These are phyloP conservation scores for Acanthosepion lycidas DNA, from an alignment of 2,888 invertebrate genomes.

Conservation along the genomic window DNA sequence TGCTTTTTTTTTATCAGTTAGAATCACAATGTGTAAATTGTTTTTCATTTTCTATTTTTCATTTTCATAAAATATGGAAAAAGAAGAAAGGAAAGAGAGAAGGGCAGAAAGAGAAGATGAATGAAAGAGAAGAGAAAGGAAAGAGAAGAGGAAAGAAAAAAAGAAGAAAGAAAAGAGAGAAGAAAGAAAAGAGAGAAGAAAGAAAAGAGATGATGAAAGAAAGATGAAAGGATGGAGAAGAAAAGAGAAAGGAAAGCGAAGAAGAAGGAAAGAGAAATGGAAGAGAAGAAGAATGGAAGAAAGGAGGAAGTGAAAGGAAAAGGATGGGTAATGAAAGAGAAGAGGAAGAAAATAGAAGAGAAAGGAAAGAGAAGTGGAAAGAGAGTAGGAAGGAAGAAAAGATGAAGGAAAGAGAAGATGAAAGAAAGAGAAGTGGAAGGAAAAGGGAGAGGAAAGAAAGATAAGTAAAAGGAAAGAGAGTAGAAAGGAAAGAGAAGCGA, in stretches of 20 bases:
- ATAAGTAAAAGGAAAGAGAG: neutral
- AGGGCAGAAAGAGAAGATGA: neutral
- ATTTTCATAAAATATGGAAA: no score
- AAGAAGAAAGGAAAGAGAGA: neutral
- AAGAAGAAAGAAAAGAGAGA: neutral
- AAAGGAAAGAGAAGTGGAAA: neutral
- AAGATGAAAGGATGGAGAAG: neutral
- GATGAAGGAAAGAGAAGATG: neutral
- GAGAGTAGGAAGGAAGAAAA: neutral
- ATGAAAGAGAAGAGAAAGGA: neutral
- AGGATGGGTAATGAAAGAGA: neutral
- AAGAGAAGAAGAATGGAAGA: neutral
- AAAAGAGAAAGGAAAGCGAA: neutral
- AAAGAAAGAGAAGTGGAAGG: neutral
- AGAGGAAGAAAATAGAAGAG: neutral
- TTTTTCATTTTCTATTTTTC: no score
- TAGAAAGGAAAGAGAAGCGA: neutral
- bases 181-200: neutral
- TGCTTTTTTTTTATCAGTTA: no score
- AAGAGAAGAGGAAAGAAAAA: neutral
- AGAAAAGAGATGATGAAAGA: fast-evolving
- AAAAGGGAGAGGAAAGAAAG: neutral
- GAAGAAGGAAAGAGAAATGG: neutral
- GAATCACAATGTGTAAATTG: no score
- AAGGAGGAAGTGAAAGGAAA: neutral